Percentiles rank a stretch among this genome's conserved stretches.
These are phyloP conservation scores for Momotus momota DNA, from an alignment of 2,797 vertebrate species.

Conservation along the genomic window DNA sequence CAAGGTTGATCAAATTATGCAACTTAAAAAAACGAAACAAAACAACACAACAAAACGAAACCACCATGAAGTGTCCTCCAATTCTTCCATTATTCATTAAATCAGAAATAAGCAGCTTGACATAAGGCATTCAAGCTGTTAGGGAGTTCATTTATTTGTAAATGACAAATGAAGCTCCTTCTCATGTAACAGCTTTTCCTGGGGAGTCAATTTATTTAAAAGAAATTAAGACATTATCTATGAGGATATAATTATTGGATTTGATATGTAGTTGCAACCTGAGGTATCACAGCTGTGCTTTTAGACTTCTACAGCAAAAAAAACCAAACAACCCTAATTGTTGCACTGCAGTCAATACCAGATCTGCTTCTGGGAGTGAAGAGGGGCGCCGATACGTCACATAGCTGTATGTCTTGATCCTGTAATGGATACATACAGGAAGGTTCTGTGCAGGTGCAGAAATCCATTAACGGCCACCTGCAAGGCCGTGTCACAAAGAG, in stretches of 20 bases:
- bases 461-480: not conserved
- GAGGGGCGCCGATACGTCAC: rapidly evolving
- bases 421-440: not conserved
- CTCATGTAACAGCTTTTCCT: conserved; percentile 28
- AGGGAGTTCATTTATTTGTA: conserved; percentile 11
- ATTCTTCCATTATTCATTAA: conserved; percentile 40
- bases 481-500: not conserved
- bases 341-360: not conserved
- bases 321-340: not conserved
- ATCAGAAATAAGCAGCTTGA: conserved; percentile 1
- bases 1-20: not conserved
- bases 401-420: not conserved
- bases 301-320: not conserved
- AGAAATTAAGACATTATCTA: conserved; percentile 3
- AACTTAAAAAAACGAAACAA: not conserved
- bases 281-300: not conserved
- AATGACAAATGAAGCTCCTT: conserved; percentile 32
- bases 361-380: not conserved
- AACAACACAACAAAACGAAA: not conserved
- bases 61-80: not conserved
- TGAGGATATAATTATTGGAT: not conserved
- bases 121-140: conserved; percentile 51
- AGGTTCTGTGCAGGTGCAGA: not conserved
- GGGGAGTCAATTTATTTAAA: conserved; percentile 25
- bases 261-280: not conserved